phyloP scores from a whole-genome alignment of 1,140 invertebrate species.

The Leucophenga varia region DNA sequence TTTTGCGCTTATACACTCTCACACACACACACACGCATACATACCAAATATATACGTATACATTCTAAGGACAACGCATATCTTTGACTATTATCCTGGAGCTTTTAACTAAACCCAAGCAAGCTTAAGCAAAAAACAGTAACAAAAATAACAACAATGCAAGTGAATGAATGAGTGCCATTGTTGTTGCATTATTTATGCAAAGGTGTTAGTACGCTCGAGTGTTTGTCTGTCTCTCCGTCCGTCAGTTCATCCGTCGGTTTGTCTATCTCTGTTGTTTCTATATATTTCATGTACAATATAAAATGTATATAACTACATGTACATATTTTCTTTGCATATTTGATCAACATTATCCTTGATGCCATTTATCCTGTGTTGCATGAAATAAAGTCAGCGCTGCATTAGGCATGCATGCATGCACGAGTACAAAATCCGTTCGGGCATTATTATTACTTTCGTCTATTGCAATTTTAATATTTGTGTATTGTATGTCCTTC shows the following conservation, averaged over 20 bases:
- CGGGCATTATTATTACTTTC: background rate
- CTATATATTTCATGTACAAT: too few relatives aligned
- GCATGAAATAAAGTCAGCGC: constrained; percentile 39
- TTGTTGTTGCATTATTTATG: constrained; percentile 43
- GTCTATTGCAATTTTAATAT: constrained; percentile 31
- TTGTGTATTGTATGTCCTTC: too few relatives aligned
- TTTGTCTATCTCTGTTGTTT: too few relatives aligned
- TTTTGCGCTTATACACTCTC: too few relatives aligned
- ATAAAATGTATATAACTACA: too few relatives aligned
- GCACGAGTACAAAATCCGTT: background rate
- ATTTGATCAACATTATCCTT: constrained; percentile 33
- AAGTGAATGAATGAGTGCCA: background rate
- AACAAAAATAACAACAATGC: constrained; percentile 24
- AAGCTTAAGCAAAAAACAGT: constrained; percentile 12
- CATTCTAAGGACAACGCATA: too few relatives aligned
- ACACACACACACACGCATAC: too few relatives aligned
- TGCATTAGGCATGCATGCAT: background rate
- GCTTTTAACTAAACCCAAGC: constrained; percentile 39
- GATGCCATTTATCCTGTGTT: constrained; percentile 39
- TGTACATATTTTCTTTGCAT: constrained; percentile 39
- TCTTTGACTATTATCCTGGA: constrained; percentile 51
- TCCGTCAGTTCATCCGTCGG: too few relatives aligned
- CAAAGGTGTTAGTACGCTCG: constrained; percentile 39
- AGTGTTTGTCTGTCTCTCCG: too few relatives aligned
- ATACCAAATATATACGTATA: too few relatives aligned